Evolutionary conservation across 2,888 invertebrate species (phyloP), one percentile per base, ranked within the genome.

Genomic region (Ophraella communa): DNA sequence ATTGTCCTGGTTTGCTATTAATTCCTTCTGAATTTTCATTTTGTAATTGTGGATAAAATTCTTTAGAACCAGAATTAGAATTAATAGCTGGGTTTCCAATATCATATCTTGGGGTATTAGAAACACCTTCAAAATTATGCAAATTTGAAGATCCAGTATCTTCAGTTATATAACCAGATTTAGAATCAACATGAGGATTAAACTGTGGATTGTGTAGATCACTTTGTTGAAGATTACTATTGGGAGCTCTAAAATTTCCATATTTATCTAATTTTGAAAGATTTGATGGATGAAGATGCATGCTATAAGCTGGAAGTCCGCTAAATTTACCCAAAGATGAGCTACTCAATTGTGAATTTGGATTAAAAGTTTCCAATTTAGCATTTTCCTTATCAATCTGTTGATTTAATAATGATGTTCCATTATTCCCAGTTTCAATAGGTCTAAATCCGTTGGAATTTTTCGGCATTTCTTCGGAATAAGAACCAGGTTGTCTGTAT

Each of bases 401-500:
- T 4, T 33, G 45, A 24, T 14, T 23, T 17, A 10, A n/a, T n/a
- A n/a, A n/a, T n/a, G 59, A 17, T 23, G 20, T 30, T 10, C 33
- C 20, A 33, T 33, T 35, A 27, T 17, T 62, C 27, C 39, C 51
- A 27, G 33, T 24, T 18, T 60, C 60, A 18, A 66, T 64, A 23
- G 64, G 59, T 14, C 56, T 51, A n/a, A 64, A 61, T 14, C 64
- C 58, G 21, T 23, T 51, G 7, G 62, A 60, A 47, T 67, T 59
- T 42, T 49, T 56, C 5, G 51, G 42, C 27, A 51, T 51, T 20
- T 59, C 33, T n/a, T 52, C 51, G 23, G 61, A 39, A 35, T 67
- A 61, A 18, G 64, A 63, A 44, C 62, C 63, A 24, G 63, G 66
- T 18, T 52, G 55, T 39, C 58, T 59, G 14, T 64, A 63, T 18